phyloP scores from a whole-genome alignment of 2,797 vertebrate genomes.

The Psittacula derbiana region DNA sequence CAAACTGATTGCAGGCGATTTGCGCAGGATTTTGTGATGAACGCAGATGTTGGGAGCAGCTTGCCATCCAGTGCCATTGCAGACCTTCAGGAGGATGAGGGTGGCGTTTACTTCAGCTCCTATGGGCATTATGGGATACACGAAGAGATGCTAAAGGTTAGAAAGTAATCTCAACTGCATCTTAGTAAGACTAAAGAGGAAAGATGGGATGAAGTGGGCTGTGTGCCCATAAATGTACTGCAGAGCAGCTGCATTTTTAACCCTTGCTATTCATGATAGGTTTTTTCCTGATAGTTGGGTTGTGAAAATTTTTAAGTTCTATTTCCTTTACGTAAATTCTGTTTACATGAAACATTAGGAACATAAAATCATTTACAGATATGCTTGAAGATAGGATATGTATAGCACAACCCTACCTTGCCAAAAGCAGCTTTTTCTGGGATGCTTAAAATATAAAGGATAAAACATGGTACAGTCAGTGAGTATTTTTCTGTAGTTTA shows the following conservation, averaged over 20 bases:
- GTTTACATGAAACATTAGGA: not conserved
- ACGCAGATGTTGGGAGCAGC: slow-evolving; percentile 76
- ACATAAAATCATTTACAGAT: not conserved
- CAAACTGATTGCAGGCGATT: slow-evolving; percentile 85
- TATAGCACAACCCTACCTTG: not conserved
- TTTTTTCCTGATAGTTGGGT: not conserved
- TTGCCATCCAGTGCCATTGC: slow-evolving; percentile 73
- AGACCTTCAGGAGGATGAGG: slow-evolving; percentile 89
- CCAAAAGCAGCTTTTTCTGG: not conserved
- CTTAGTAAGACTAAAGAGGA: not conserved
- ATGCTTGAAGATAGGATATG: not conserved
- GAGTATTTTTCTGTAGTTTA: not conserved
- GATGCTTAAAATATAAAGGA: not conserved
- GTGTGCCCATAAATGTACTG: not conserved
- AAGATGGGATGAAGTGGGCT: not conserved
- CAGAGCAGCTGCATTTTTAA: slow-evolving; percentile 74
- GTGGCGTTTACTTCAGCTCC: slow-evolving; percentile 95
- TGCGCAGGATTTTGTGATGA: slow-evolving; percentile 91
- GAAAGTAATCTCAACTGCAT: slow-evolving; percentile 34
- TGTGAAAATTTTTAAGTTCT: not conserved
- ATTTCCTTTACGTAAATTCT: not conserved
- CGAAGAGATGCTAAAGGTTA: slow-evolving; percentile 98
- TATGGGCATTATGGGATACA: slow-evolving; percentile 96
- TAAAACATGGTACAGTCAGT: not conserved
- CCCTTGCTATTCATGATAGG: not conserved